A percentile compares a stretch with the other conserved stretches of the same genome.
These are phyloP conservation scores for Molossus alvarezi DNA, from an alignment of 2,797 vertebrate species.

Conservation along the genomic window DNA sequence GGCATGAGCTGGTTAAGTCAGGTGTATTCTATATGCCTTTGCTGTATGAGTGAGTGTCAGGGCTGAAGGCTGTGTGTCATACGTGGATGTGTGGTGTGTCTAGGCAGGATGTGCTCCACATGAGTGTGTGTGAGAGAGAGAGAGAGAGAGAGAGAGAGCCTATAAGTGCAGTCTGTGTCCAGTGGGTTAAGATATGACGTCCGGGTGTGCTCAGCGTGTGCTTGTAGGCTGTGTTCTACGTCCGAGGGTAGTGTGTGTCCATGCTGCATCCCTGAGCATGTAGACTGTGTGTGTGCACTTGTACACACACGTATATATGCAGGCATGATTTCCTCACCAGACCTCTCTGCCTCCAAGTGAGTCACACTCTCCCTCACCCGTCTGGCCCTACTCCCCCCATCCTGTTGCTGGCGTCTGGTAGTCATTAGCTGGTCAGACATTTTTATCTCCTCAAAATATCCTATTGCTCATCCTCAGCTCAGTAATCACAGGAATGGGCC, in stretches of 20 bases:
- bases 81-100: accelerated
- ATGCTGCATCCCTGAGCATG: background rate
- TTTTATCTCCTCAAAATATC: conserved; percentile 88
- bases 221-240: background rate
- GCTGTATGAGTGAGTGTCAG: accelerated
- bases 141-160: background rate
- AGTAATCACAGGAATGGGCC: conserved; percentile 84
- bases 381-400: accelerated
- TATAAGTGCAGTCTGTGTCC: background rate
- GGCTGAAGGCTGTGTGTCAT: background rate
- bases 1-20: background rate
- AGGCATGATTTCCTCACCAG: background rate
- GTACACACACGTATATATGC: background rate
- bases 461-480: conserved; percentile 81
- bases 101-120: background rate
- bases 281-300: background rate
- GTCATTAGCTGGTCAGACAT: conserved; percentile 87
- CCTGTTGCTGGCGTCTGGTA: conserved; percentile 46
- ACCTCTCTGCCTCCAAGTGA: conserved; percentile 62
- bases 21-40: background rate
- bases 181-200: background rate
- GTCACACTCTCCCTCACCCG: background rate
- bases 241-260: accelerated
- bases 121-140: no score
- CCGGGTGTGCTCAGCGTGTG: background rate